Evolutionary conservation across 1,140 invertebrate species (phyloP).

Genomic region (Ostrea denselamellosa): DNA sequence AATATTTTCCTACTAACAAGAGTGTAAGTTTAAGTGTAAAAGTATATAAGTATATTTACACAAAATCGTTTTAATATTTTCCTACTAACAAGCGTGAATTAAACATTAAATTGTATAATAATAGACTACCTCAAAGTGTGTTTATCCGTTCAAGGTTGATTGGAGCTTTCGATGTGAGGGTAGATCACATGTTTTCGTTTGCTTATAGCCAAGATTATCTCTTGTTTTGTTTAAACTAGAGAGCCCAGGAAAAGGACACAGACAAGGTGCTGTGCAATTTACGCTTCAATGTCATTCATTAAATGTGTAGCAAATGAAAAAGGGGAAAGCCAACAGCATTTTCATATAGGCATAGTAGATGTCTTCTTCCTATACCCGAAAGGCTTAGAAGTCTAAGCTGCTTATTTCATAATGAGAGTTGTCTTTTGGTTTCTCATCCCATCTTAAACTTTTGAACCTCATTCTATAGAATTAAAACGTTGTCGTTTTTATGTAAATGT

Average conservation of each 20-base stretch:
- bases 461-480: conserved; percentile 26
- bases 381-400: conserved; percentile 24
- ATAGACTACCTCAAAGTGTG: neutral
- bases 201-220: conserved; percentile 24
- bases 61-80: neutral
- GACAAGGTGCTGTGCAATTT: neutral
- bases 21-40: no score
- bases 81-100: neutral
- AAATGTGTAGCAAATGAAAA: neutral
- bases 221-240: conserved; percentile 2
- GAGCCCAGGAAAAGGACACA: neutral
- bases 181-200: conserved; percentile 10
- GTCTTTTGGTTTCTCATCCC: conserved; percentile 35
- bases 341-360: conserved; percentile 2
- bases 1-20: no score
- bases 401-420: conserved; percentile 38
- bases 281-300: neutral
- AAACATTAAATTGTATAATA: neutral
- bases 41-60: no score
- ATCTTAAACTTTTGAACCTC: conserved; percentile 36
- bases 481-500: conserved; percentile 33
- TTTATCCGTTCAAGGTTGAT: neutral
- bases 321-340: conserved; percentile 16
- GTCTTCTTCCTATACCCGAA: conserved; percentile 3
- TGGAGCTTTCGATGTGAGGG: neutral